Percentiles rank a stretch among this genome's conserved stretches.
phyloP scores from a whole-genome alignment of 2,113 vertebrate species.

The Spheniscus mendiculus region DNA sequence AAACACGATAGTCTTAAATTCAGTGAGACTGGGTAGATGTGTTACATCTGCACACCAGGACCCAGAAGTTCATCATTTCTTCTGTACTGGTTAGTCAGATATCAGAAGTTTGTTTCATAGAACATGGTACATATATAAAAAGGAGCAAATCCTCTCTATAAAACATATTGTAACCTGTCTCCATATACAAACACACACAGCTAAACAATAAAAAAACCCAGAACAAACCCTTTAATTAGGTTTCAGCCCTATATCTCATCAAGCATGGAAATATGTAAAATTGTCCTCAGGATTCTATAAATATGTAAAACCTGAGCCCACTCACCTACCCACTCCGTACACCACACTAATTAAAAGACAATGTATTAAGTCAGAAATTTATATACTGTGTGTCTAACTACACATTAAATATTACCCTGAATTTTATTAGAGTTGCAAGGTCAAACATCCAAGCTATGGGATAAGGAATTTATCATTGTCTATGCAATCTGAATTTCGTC shows the following conservation, averaged over 20 bases:
- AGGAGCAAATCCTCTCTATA: not conserved
- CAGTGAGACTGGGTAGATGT: not conserved
- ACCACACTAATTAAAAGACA: conserved; percentile 50
- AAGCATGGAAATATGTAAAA: conserved; percentile 6
- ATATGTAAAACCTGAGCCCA: conserved; percentile 37
- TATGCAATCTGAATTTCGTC: not conserved
- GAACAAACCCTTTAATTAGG: not conserved
- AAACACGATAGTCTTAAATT: not conserved
- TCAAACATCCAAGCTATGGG: not conserved
- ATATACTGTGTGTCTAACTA: not conserved
- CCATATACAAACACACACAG: not conserved
- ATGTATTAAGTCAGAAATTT: not conserved
- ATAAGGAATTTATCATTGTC: not conserved
- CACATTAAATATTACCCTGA: not conserved
- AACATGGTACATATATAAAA: not conserved
- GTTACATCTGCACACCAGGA: not conserved
- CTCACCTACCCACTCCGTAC: not conserved
- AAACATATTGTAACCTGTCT: conserved; percentile 17
- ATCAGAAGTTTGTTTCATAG: not conserved
- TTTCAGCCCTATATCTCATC: conserved; percentile 13
- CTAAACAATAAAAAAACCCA: not conserved
- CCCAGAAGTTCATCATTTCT: not conserved
- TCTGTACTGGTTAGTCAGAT: not conserved
- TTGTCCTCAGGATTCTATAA: conserved; percentile 23
- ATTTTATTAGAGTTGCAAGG: not conserved